Evolutionary conservation across 2,113 vertebrate species (phyloP).

Genomic region (Anolis sagrei): DNA sequence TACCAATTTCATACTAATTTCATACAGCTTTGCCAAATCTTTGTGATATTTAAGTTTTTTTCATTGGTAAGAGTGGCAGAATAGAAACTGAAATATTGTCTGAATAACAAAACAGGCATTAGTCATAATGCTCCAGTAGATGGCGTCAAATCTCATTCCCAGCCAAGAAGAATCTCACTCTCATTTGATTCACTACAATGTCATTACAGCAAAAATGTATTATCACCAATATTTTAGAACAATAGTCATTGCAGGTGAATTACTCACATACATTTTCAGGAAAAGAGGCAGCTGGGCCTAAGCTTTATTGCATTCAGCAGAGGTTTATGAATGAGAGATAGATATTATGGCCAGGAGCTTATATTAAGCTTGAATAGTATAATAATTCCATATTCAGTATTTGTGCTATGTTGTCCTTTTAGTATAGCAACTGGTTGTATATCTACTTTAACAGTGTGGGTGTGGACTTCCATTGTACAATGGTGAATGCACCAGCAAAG

Average conservation of each 20-base stretch:
- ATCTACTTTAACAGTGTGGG: too few relatives aligned
- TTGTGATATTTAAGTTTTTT: fast-evolving
- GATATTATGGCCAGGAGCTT: not conserved
- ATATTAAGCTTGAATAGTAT: too few relatives aligned
- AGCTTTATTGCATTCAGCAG: not conserved
- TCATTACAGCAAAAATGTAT: constrained; percentile 7
- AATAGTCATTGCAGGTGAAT: too few relatives aligned
- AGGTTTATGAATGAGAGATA: not conserved
- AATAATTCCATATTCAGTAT: too few relatives aligned
- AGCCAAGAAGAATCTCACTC: constrained; percentile 9
- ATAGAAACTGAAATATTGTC: constrained; percentile 30
- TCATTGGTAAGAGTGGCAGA: not conserved
- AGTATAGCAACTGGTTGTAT: too few relatives aligned
- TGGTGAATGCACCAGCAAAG: too few relatives aligned
- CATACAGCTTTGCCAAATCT: not conserved
- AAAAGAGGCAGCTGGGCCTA: not conserved
- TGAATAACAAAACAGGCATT: constrained; percentile 16
- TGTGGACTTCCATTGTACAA: too few relatives aligned
- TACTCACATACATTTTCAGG: not conserved
- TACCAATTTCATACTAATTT: too few relatives aligned
- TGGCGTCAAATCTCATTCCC: constrained; percentile 25
- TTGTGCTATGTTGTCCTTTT: too few relatives aligned
- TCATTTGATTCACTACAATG: not conserved
- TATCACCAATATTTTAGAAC: not conserved
- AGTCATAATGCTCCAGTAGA: constrained; percentile 15